These are phyloP conservation scores for Drosophila athabasca DNA, from an alignment of 1,140 invertebrate species.

Conservation along the genomic window DNA sequence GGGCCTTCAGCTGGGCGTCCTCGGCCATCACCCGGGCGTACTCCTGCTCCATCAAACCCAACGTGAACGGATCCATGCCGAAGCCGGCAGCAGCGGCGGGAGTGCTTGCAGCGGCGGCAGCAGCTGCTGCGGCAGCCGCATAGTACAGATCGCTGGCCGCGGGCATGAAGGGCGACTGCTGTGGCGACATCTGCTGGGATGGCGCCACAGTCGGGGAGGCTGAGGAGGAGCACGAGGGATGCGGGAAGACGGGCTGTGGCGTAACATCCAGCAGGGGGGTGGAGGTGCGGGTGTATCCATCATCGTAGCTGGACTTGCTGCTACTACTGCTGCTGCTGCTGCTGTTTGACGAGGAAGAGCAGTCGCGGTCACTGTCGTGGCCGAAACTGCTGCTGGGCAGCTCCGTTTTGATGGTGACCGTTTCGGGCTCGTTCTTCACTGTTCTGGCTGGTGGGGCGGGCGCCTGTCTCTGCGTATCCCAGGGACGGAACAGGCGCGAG, in stretches of 20 bases:
- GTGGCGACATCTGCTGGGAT: constrained; percentile 39
- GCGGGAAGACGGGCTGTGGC: constrained; percentile 48
- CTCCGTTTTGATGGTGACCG: constrained; percentile 57
- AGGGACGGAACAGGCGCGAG: constrained; percentile 82
- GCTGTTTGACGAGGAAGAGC: constrained; percentile 45
- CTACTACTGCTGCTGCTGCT: constrained; percentile 40
- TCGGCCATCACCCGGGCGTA: constrained; percentile 87
- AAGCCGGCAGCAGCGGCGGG: constrained; percentile 45
- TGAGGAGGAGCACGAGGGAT: constrained; percentile 8
- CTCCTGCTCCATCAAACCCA: constrained; percentile 86
- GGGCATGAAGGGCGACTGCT: constrained; percentile 55
- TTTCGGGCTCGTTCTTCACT: constrained; percentile 61
- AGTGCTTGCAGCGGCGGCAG: constrained; percentile 47
- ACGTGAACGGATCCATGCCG: constrained; percentile 75
- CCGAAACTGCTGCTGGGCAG: constrained; percentile 48
- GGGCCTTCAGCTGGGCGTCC: constrained; percentile 87
- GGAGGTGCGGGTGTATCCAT: constrained; percentile 65
- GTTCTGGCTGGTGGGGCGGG: constrained; percentile 36
- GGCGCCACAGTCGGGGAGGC: constrained; percentile 25
- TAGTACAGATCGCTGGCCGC: constrained; percentile 65
- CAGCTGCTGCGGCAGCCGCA: constrained; percentile 66
- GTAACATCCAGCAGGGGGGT: constrained; percentile 55
- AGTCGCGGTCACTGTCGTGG: constrained; percentile 71
- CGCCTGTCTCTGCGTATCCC: constrained; percentile 73
- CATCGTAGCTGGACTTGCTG: constrained; percentile 69